Percentiles rank a stretch among this genome's conserved stretches.
These are phyloP conservation scores for Ctenoplectra terminalis DNA, from an alignment of 1,140 invertebrate species.

Conservation along the genomic window DNA sequence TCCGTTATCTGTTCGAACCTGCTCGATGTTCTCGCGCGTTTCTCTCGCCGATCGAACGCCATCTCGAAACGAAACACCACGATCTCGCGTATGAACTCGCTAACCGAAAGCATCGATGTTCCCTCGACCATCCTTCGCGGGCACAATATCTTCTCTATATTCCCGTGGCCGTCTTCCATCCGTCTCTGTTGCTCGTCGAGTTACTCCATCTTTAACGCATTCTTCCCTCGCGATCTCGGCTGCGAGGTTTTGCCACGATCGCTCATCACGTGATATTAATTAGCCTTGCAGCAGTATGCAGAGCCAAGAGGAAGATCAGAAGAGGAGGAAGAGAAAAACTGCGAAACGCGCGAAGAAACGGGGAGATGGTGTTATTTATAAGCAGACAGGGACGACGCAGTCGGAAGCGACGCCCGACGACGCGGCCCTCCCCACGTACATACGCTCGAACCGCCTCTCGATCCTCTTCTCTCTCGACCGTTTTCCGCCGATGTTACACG, in stretches of 20 bases:
- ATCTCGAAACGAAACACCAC: not conserved
- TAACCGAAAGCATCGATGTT: not conserved
- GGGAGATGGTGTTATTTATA: slow-evolving; percentile 82
- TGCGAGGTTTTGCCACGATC: slow-evolving; percentile 74
- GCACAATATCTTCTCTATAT: slow-evolving; percentile 39
- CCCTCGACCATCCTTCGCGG: not conserved
- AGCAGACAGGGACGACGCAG: slow-evolving; percentile 66
- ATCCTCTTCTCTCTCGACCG: slow-evolving; percentile 15
- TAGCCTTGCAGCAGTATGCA: slow-evolving; percentile 66
- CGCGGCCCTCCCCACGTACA: slow-evolving; percentile 5
- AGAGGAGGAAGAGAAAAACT: slow-evolving; percentile 63
- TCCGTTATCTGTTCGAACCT: not conserved
- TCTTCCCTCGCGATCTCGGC: slow-evolving; percentile 26
- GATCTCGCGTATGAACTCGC: not conserved
- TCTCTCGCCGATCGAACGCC: slow-evolving; percentile 9
- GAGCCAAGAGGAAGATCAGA: not conserved
- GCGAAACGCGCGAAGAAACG: slow-evolving; percentile 72
- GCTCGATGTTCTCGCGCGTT: slow-evolving; percentile 8
- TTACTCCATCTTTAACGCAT: not conserved
- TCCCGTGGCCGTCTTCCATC: not conserved
- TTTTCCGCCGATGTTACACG: slow-evolving; percentile 14
- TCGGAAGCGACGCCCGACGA: slow-evolving; percentile 65
- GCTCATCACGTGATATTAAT: slow-evolving; percentile 82
- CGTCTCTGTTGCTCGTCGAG: not conserved
- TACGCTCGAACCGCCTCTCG: not conserved